A percentile compares a stretch with the other conserved stretches of the same genome.
Conservation (phyloP, 2,888 invertebrate genomes). For the Incurvaria masculella region DNA sequence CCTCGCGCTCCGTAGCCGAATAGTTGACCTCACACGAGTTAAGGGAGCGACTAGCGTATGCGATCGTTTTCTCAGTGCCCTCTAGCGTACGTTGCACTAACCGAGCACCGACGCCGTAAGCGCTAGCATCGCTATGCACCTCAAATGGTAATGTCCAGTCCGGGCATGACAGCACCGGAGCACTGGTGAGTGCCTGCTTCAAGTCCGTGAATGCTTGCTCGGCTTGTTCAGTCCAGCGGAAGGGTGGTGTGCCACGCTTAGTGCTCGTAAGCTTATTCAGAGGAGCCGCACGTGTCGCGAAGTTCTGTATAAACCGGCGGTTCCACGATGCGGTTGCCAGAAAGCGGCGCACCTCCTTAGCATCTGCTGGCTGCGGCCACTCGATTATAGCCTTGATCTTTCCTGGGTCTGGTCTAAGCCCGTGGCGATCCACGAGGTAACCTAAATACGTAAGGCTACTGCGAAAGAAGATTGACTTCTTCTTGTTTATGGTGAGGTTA, state of each 20-base stretch:
- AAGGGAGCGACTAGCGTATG: slow-evolving; percentile 14
- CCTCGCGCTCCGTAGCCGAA: slow-evolving; percentile 20
- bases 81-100: background rate
- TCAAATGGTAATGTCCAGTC: background rate
- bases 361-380: slow-evolving; percentile 14
- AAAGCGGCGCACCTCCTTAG: background rate
- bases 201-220: background rate
- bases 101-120: background rate
- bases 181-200: background rate
- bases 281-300: background rate
- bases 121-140: background rate
- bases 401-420: slow-evolving; percentile 17
- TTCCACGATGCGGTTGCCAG: background rate
- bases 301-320: background rate
- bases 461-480: slow-evolving; percentile 13
- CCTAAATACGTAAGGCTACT: slow-evolving; percentile 1
- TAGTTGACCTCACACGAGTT: slow-evolving; percentile 7
- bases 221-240: background rate
- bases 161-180: background rate
- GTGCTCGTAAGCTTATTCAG: background rate
- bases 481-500: slow-evolving; percentile 15
- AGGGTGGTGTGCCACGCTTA: background rate
- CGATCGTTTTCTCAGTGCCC: background rate
- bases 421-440: slow-evolving; percentile 16
- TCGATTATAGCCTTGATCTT: slow-evolving; percentile 17